Evolutionary conservation across 2,797 vertebrate species (phyloP), one percentile per base, ranked within the genome.

Genomic region (Gymnoscopelus microlampas): DNA sequence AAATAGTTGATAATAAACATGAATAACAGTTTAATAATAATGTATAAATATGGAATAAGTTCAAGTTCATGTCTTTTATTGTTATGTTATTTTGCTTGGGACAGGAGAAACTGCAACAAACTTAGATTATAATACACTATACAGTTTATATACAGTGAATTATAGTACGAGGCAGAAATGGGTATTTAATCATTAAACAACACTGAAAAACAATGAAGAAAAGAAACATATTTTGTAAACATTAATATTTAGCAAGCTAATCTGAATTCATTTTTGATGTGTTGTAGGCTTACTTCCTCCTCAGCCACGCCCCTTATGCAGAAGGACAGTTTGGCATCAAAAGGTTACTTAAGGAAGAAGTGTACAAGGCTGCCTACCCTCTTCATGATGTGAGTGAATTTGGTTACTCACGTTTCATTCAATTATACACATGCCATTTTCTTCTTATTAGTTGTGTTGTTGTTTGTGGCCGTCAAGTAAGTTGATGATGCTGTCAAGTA

Each of bases 281-380:
- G 48, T 2, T 50, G 13, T 71, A 98, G 97, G 96, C 95, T 9
- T 91, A 93, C 72, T 97, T 96, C 90, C 95, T 98, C 84, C 90
- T 98, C 63, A 95, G 94, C 56, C 96, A 95, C 15, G 91, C 95
- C 7, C 92, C 94, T 53, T 98, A 97, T 78, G 95, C 95, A 75
- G 80, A 92, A 51, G 90, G 91, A 74, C 92, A 96, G 85, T 98
- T 98, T 89, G 97, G 97, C 60, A 96, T 98, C 91, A 96, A 87
- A 69, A 97, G 95, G 71, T 92, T 98, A 51, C 82, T 98, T n/a
- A n/a, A n/a, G 73, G 95, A 93, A 47, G 95, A 93, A 1, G 95
- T 96, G 68, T 98, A 98, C 93, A 98, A 96, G 80, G 97, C 95
- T 1, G 97, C 96, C 2, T 98, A 97, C 86, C 96, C 97, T 50